phyloP scores from a whole-genome alignment of 2,797 vertebrate species.

The Hemitrygon akajei region DNA sequence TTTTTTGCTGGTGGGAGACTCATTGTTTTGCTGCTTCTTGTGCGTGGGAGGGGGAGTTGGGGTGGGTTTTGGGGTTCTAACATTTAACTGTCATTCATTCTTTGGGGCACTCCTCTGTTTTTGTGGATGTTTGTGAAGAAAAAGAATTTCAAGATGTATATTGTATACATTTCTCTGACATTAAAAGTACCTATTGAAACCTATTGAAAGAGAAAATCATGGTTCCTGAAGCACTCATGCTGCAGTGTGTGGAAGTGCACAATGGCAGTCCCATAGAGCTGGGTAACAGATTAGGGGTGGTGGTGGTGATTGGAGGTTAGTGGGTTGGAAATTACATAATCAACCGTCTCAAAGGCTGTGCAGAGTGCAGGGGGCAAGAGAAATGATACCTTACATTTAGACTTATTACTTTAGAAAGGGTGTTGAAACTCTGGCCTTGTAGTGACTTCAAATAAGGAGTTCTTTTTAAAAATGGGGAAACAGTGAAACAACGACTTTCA shows the following conservation, averaged over 20 bases:
- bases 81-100: no score
- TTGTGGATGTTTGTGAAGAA: no score
- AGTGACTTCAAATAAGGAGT: not conserved
- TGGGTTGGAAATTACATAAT: not conserved
- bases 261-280: not conserved
- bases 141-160: no score
- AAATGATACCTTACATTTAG: not conserved
- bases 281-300: not conserved
- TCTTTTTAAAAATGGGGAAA: not conserved
- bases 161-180: no score
- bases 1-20: no score
- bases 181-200: not conserved
- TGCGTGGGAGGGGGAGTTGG: no score
- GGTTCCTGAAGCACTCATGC: not conserved
- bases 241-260: not conserved
- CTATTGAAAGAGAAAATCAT: not conserved
- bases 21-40: no score
- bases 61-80: no score
- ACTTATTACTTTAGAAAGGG: not conserved
- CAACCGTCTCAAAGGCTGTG: not conserved
- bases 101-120: no score
- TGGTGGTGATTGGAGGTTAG: no score
- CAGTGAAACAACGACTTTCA: no score
- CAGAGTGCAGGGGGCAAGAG: not conserved
- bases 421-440: not conserved